These are phyloP conservation scores for Amphiprion percula DNA, from an alignment of 2,113 vertebrate species.

Conservation along the genomic window DNA sequence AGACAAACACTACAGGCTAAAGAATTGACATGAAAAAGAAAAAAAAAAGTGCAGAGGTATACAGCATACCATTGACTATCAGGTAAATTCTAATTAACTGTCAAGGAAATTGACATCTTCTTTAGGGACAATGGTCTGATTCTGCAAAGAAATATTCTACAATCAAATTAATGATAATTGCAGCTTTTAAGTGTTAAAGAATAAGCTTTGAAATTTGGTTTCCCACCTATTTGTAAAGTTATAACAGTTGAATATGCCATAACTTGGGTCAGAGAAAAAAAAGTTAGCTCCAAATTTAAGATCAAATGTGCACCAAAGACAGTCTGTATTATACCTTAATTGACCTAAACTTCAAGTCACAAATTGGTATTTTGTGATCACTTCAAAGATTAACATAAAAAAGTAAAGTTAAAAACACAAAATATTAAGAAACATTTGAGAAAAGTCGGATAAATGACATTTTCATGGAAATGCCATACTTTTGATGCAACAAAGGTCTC, in stretches of 20 bases:
- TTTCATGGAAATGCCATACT: too few species aligned
- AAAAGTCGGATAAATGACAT: too few species aligned
- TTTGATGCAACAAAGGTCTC: not conserved
- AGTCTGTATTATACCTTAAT: too few species aligned
- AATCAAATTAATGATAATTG: too few species aligned
- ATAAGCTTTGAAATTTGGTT: conserved; percentile 7
- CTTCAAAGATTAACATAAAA: too few species aligned
- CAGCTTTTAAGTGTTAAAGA: not conserved
- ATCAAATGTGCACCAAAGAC: too few species aligned
- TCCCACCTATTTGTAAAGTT: not conserved
- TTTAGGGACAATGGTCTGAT: too few species aligned
- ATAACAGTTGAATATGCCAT: not conserved
- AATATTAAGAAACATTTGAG: too few species aligned
- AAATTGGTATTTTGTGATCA: too few species aligned
- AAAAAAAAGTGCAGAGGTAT: not conserved
- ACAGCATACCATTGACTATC: not conserved
- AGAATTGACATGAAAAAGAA: not conserved
- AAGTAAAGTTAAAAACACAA: too few species aligned
- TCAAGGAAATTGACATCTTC: not conserved
- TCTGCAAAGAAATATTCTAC: not conserved
- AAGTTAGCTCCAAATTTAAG: too few species aligned
- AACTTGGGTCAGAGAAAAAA: not conserved
- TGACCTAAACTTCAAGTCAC: too few species aligned
- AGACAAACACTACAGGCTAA: conserved; percentile 15
- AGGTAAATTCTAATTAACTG: not conserved